Conservation (phyloP, 2,797 vertebrate species). For the Chrysocyon brachyurus region DNA sequence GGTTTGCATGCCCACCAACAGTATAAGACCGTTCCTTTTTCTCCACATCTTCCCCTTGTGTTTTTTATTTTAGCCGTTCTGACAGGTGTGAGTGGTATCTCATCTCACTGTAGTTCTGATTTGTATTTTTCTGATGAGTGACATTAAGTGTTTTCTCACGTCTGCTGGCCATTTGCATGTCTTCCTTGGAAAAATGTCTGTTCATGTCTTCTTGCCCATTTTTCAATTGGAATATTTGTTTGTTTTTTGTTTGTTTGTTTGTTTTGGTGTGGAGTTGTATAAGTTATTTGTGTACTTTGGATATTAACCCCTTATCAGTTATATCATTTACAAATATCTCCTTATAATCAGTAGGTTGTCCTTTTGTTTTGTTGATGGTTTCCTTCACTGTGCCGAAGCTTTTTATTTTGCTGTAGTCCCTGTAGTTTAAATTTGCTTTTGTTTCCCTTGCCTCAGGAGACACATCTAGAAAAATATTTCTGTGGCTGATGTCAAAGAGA, state of each 20-base stretch:
- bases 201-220: neutral
- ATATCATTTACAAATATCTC: neutral
- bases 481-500: neutral
- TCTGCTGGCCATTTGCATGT: neutral
- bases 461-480: neutral
- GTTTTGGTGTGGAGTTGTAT: neutral
- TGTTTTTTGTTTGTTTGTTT: neutral
- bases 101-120: neutral
- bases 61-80: neutral
- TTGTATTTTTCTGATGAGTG: neutral
- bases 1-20: neutral
- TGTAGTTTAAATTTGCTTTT: neutral
- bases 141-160: neutral
- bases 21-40: neutral
- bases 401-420: neutral
- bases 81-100: neutral
- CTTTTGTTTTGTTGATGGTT: neutral
- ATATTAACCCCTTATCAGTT: neutral
- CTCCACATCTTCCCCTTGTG: neutral
- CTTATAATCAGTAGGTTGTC: neutral
- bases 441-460: neutral
- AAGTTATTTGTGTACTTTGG: neutral
- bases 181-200: neutral
- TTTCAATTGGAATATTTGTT: neutral
- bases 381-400: neutral